Conservation (phyloP, 2,113 vertebrate genomes). For the Chlamydotis undulata region DNA sequence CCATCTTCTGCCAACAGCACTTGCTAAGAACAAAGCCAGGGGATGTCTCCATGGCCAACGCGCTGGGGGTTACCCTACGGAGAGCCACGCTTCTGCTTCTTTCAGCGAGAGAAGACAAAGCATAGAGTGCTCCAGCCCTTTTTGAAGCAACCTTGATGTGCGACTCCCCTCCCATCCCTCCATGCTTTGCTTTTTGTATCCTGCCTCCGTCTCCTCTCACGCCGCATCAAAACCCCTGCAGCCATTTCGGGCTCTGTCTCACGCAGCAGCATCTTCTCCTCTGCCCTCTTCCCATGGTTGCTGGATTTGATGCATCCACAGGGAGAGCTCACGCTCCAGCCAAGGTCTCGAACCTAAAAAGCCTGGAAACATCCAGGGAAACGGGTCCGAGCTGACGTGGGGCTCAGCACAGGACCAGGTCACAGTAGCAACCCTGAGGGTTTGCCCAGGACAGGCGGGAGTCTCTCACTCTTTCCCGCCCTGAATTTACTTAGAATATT, state of each 20-base stretch:
- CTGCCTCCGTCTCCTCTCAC: neutral
- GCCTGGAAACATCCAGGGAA: neutral
- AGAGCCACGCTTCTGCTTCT: neutral
- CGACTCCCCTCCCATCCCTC: neutral
- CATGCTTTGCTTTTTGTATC: neutral
- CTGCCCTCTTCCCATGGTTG: fast-evolving
- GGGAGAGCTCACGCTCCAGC: neutral
- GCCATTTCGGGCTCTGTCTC: neutral
- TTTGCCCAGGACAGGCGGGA: neutral
- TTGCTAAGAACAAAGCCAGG: neutral
- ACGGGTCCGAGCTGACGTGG: fast-evolving
- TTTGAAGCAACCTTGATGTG: neutral
- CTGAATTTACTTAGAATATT: neutral
- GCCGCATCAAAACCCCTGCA: neutral
- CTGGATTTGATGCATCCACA: neutral
- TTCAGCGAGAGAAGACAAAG: neutral
- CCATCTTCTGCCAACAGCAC: neutral
- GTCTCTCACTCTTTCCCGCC: neutral
- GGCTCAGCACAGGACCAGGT: neutral
- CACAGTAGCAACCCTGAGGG: neutral
- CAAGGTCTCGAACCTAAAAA: neutral
- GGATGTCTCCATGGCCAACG: fast-evolving
- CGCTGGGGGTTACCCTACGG: neutral
- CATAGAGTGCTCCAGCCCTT: neutral
- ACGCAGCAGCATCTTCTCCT: neutral